Evolutionary conservation across 2,797 vertebrate genomes (phyloP), one percentile per base, ranked within the genome.

Genomic region (Sebastolobus alascanus): DNA sequence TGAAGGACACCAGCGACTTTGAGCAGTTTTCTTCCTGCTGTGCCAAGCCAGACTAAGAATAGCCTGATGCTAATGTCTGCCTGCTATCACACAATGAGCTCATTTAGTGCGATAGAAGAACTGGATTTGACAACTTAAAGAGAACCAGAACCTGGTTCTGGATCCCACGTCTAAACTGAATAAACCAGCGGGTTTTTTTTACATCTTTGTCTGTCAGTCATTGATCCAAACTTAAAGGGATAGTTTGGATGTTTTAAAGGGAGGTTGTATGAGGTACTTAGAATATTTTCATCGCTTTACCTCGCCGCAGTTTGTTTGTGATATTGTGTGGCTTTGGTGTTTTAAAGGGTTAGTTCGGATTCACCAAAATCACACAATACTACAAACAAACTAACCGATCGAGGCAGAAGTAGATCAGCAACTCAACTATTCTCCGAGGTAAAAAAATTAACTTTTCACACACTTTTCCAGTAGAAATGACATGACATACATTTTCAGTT

Each of bases 51-150:
- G 29, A 54, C 87, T 78, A 77, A 88, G 83, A 89, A 91, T 90
- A 93, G 90, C 2, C 35, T 27, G 77, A 88, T 81, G 73, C 82
- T 89, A 86, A 89, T 85, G 58, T 88, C 76, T 31, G 31, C 37
- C 83, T 18, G 4, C 78, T 66, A 61, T 75, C 56, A 9, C 71
- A 93, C 92, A 93, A 93, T 82, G 87, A 90, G 84, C 84, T 88
- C 90, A 73, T 92, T 93, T 68, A 82, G 43, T 16, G 13, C 9
- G 27, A 72, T 5, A 65, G 56, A 73, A 33, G 35, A 68, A 18
- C 29, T 20, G 14, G 16, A 50, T 77, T 61, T 72, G 55, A 58
- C 20, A 12, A 8, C 54, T 18, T 35, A 59, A 77, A 4, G 7
- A 31, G 18, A 75, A 70, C 54, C 65, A 65, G n/a, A 79, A 14